Base-by-base conservation (phyloP, 2,113 vertebrate genomes). In the Grammatotria lemairii region DNA sequence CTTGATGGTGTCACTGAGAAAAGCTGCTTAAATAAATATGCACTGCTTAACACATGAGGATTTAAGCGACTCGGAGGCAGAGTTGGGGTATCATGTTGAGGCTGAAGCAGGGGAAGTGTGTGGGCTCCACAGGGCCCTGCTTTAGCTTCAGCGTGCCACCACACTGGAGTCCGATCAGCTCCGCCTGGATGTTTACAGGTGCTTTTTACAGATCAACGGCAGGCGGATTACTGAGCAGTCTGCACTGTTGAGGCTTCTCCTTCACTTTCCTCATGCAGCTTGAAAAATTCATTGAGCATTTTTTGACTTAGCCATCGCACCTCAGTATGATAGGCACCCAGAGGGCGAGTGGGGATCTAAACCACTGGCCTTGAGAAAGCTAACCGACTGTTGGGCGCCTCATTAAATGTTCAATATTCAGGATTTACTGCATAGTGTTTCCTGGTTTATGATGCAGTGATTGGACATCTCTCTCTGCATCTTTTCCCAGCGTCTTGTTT, bases 371-470 rank as follows among this genome's bases (percentile, higher is more conserved):
- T 21, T 42, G 35, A 70, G 21, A 8, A 70, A 70, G 65, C 13
- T 42, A 42, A 70, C 12, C 2, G 3, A 38, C 11, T 42, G 80
- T 63, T 33, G 58, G 38, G 6, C 23, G 58, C 23, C 38, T 58
- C 54, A 82, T 82, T 47, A 47, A 35, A 91, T 90, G 84, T 1
- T 92, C 81, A 89, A 90, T 91, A 58, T 90, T 86, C 17, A 89
- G 14, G 68, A 38, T 68, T 68, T 68, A 38, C 84, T 70, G 82
- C 92, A 87, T 21, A 94, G 38, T 9, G 75, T 2, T 45, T 91
- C 86, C 16, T 92, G 90, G 91, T 91, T 87, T 40, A 85, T 78
- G 31, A 78, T 85, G 65, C 65, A 85, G 51, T 85, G 58, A 88
- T 63, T 87, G 38, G 78, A 13, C 8, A 26, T 85, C 80, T 82